phyloP scores from a whole-genome alignment of 2,113 vertebrate species.

The Rattus rattus region DNA sequence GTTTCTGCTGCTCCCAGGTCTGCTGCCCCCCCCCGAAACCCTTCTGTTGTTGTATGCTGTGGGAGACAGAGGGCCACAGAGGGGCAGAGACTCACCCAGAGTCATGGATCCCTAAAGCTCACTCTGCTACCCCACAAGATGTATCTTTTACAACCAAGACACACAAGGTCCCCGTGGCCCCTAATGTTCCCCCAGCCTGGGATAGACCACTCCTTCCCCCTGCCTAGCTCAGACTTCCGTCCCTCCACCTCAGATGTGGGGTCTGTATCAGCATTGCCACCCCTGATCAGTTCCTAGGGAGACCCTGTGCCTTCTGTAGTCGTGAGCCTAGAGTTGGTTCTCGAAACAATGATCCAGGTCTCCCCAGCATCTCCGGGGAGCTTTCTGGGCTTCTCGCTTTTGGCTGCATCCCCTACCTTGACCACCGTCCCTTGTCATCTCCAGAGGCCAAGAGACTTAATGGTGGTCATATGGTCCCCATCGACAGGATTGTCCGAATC shows the following conservation, averaged over 20 bases:
- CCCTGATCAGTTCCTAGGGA: conserved; percentile 56
- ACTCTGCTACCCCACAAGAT: accelerated
- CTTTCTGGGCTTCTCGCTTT: background rate
- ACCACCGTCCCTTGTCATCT: conserved; percentile 71
- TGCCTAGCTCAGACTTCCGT: background rate
- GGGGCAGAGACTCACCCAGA: too few species aligned
- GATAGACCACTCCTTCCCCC: background rate
- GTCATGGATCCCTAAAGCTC: accelerated
- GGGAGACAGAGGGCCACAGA: background rate
- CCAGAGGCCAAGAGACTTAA: conserved; percentile 44
- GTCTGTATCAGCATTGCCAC: background rate
- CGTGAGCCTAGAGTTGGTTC: background rate
- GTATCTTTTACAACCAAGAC: accelerated
- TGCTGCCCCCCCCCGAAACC: background rate
- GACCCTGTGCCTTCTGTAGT: background rate
- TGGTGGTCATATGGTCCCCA: conserved; percentile 71
- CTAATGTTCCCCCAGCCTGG: accelerated
- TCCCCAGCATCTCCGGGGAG: background rate
- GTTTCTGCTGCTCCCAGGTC: background rate
- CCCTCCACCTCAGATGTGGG: background rate
- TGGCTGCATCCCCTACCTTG: conserved; percentile 17
- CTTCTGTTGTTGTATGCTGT: background rate
- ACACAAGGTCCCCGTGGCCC: background rate
- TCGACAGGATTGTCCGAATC: conserved; percentile 65
- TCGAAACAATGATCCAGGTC: background rate